Conservation (phyloP, 2,797 vertebrate species). For the Parambassis ranga region DNA sequence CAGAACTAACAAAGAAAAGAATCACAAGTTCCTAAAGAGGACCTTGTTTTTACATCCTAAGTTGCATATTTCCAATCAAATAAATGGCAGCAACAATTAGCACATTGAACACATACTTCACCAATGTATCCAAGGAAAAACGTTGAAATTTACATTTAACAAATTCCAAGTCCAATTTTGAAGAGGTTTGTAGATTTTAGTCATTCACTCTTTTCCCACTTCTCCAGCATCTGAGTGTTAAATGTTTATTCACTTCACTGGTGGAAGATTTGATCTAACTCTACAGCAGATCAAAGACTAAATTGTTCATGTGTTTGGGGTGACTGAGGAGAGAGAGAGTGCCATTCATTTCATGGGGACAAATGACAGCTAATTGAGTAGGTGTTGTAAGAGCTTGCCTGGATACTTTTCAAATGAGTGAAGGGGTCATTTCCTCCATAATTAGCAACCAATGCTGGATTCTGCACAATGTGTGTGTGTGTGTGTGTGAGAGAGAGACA, state of each 20-base stretch:
- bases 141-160: too few relatives aligned
- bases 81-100: too few relatives aligned
- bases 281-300: constrained; percentile 52
- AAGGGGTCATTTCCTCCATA: constrained; percentile 64
- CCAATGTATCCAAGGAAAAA: too few relatives aligned
- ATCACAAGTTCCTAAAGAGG: neutral
- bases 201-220: neutral
- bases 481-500: neutral
- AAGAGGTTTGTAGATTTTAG: neutral
- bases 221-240: neutral
- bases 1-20: constrained; percentile 20
- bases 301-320: constrained; percentile 38
- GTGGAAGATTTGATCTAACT: constrained; percentile 51
- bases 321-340: constrained; percentile 47
- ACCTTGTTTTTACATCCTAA: neutral
- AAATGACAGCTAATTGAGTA: constrained; percentile 63
- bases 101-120: too few relatives aligned
- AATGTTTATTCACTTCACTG: constrained; percentile 32
- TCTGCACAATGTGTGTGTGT: constrained; percentile 13
- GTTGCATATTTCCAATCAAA: neutral
- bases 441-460: constrained; percentile 47
- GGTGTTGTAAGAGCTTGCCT: constrained; percentile 63
- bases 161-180: too few relatives aligned
- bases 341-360: constrained; percentile 58
- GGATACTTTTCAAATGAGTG: constrained; percentile 61